Conservation (phyloP, 1,140 invertebrate species). For the Pomacea maculata region DNA sequence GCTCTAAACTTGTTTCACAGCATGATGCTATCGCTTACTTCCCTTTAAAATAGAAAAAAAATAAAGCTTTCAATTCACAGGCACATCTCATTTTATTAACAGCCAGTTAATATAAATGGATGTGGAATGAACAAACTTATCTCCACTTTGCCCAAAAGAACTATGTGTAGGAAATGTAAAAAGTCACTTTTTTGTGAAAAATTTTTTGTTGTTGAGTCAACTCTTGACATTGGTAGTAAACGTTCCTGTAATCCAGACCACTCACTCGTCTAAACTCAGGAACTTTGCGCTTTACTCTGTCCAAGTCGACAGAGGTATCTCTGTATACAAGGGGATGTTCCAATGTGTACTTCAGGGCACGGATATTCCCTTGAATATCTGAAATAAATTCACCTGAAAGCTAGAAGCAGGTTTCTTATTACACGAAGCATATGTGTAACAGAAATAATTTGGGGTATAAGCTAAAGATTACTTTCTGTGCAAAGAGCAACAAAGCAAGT, state of each 20-base stretch:
- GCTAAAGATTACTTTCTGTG: no score
- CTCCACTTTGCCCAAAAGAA: background rate
- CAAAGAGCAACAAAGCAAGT: no score
- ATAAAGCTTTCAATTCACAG: background rate
- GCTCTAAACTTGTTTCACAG: no score
- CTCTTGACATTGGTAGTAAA: no score
- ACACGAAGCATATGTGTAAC: no score
- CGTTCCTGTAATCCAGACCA: background rate
- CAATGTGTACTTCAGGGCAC: conserved; percentile 52
- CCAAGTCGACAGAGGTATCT: conserved; percentile 48
- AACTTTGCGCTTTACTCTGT: conserved; percentile 47
- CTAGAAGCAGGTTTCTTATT: no score
- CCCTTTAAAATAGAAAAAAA: background rate
- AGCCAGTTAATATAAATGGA: background rate
- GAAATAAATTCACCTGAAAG: background rate
- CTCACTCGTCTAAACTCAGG: conserved; percentile 52
- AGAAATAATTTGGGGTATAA: no score
- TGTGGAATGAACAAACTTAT: background rate
- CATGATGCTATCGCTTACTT: no score
- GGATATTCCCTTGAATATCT: conserved; percentile 57
- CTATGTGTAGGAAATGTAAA: background rate
- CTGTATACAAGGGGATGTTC: conserved; percentile 54
- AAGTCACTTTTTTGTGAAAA: background rate
- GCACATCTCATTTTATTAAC: background rate
- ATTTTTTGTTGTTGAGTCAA: no score